Evolutionary conservation across 2,888 invertebrate species (phyloP), one percentile per base, ranked within the genome.

Genomic region (Melolontha melolontha): DNA sequence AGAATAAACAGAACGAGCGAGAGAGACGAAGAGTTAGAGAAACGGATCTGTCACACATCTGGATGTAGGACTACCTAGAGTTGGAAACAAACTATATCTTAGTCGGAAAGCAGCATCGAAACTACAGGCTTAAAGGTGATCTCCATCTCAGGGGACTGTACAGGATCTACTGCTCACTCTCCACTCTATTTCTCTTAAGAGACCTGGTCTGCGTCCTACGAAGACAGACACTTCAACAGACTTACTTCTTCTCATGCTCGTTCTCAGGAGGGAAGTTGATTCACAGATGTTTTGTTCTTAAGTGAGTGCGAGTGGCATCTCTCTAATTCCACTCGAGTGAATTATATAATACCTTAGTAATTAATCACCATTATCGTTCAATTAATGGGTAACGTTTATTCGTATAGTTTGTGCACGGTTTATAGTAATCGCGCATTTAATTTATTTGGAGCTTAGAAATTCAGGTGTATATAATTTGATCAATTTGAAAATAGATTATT

Each of bases 161-260:
- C 16, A 42, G 47, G 47, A 62, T 62, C 49, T 42, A 49, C 49
- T 29, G 59, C 34, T 62, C 59, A 47, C 41, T 65, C 65, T 66
- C 66, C 54, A 55, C 66, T 42, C 47, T 62, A 62, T 62, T 47
- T 62, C 59, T 67, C 70, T 70, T 64, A 57, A 59, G 70, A 70
- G 67, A 67, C 67, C 49, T 62, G 34, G 47, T 39, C 44, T 44
- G 50, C 51, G 67, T 57, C 64, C 51, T 50, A 17, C 44, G 52
- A 52, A 64, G 51, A 51, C 64, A 54, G 64, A 64, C 68, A 67
- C 68, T 68, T 70, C 66, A 68, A 68, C 68, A 66, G 70, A 70
- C 70, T 64, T 68, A 68, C 63, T 68, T 68, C 66, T 47, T 62
- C 59, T 29, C 59, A 47, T 34, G 47, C 59, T 62, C 59, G 47